Percentiles rank a stretch among this genome's conserved stretches.
Evolutionary conservation across 2,113 vertebrate species (phyloP).

Genomic region (Gracilinanus agilis): DNA sequence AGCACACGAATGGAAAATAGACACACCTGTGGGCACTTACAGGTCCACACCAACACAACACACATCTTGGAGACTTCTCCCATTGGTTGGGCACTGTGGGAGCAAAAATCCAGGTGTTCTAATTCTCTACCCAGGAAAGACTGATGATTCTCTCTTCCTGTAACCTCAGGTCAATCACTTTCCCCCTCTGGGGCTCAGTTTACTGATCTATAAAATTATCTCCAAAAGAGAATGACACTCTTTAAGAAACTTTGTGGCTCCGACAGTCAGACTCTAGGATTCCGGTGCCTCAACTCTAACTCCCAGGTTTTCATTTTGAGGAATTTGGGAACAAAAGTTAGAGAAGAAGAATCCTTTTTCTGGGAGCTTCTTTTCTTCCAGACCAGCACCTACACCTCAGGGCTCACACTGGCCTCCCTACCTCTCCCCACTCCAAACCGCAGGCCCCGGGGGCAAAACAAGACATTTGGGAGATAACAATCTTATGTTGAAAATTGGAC

Average conservation of each 20-base stretch:
- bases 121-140: neutral
- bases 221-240: neutral
- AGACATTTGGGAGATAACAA: constrained; percentile 80
- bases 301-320: constrained; percentile 13
- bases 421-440: constrained; percentile 39
- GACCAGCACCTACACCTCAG: constrained; percentile 11
- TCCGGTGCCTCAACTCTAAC: constrained; percentile 23
- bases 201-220: neutral
- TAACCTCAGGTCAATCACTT: neutral
- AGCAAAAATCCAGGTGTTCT: neutral
- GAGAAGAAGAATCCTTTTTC: neutral
- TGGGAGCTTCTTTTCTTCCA: neutral
- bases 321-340: neutral
- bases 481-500: constrained; percentile 75
- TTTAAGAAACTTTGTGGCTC: neutral
- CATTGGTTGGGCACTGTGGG: neutral
- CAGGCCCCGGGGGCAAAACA: constrained; percentile 62
- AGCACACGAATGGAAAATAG: neutral
- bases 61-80: neutral
- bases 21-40: neutral
- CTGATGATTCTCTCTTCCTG: neutral
- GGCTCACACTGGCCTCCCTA: constrained; percentile 2
- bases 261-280: neutral
- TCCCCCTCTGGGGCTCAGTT: neutral
- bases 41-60: neutral